These are phyloP conservation scores for Tenthredo livida DNA, from an alignment of 2,888 invertebrate species.

Conservation along the genomic window DNA sequence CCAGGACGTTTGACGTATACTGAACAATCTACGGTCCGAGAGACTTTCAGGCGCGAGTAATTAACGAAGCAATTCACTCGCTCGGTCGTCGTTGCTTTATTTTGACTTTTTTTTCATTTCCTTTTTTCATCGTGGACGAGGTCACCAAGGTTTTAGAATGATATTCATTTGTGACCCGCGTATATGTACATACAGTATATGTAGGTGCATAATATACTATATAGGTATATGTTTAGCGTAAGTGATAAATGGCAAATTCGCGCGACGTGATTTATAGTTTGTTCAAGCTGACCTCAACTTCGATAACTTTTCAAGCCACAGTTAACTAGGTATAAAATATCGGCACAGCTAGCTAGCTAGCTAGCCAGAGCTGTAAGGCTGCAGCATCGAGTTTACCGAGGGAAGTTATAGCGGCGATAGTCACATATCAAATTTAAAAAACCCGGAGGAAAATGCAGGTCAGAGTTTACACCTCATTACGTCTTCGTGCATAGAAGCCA, in stretches of 20 bases:
- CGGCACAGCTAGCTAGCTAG: slow-evolving; percentile 10
- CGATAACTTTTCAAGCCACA: slow-evolving; percentile 38
- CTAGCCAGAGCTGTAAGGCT: neutral
- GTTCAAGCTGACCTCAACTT: slow-evolving; percentile 44
- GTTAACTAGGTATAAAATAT: slow-evolving; percentile 47
- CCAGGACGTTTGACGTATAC: slow-evolving; percentile 1
- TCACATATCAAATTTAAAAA: slow-evolving; percentile 37
- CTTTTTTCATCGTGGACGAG: neutral
- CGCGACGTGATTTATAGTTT: slow-evolving; percentile 8
- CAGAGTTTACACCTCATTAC: slow-evolving; percentile 58
- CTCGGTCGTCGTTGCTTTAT: neutral
- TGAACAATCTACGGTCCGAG: neutral
- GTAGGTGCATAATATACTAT: no score
- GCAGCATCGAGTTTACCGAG: neutral
- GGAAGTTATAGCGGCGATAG: slow-evolving; percentile 7
- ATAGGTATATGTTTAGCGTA: neutral
- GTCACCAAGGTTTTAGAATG: neutral
- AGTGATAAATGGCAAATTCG: slow-evolving; percentile 32
- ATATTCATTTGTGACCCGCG: neutral
- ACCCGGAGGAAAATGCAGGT: slow-evolving; percentile 53
- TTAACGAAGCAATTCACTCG: slow-evolving; percentile 22
- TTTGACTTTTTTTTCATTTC: neutral
- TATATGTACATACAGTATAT: neutral
- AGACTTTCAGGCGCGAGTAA: slow-evolving; percentile 17
- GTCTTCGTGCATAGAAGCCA: slow-evolving; percentile 55